A percentile compares a stretch with the other conserved stretches of the same genome.
Conservation (phyloP, 2,113 vertebrate species). For the Pampusana beccarii region DNA sequence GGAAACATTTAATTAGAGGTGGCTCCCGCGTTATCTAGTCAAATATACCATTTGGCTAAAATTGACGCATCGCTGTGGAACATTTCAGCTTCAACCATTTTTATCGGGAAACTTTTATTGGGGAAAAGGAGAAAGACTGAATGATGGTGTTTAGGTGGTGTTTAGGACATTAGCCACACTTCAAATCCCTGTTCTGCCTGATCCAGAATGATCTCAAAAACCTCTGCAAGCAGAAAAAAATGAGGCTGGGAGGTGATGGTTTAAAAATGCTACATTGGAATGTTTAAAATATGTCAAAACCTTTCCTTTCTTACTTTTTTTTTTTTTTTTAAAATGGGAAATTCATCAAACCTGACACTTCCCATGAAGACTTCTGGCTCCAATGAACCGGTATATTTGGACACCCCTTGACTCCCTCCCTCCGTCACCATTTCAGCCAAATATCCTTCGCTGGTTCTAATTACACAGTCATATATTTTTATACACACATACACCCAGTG, state of each 20-base stretch:
- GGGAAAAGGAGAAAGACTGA: neutral
- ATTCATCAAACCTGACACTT: slow-evolving; percentile 61
- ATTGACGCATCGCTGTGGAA: neutral
- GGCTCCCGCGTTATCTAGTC: neutral
- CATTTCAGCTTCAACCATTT: neutral
- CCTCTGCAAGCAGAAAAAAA: neutral
- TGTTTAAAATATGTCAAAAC: slow-evolving; percentile 55
- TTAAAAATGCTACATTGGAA: slow-evolving; percentile 18
- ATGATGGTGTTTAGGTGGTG: slow-evolving; percentile 3
- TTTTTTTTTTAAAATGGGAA: neutral
- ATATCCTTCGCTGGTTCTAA: slow-evolving; percentile 57
- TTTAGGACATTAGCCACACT: neutral
- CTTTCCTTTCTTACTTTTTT: neutral
- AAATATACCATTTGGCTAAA: neutral
- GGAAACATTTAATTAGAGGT: neutral
- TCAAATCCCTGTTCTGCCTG: slow-evolving; percentile 31
- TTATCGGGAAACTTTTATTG: neutral
- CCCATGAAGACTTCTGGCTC: slow-evolving; percentile 43
- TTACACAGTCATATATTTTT: slow-evolving; percentile 61
- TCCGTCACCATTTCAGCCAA: slow-evolving; percentile 38
- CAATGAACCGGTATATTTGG: neutral
- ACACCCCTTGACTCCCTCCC: neutral
- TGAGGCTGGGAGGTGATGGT: slow-evolving; percentile 18
- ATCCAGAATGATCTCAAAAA: slow-evolving; percentile 36
- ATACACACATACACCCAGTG: neutral